Evolutionary conservation across 2,797 vertebrate genomes (phyloP).

Genomic region (Acrocephalus scirpaceus): DNA sequence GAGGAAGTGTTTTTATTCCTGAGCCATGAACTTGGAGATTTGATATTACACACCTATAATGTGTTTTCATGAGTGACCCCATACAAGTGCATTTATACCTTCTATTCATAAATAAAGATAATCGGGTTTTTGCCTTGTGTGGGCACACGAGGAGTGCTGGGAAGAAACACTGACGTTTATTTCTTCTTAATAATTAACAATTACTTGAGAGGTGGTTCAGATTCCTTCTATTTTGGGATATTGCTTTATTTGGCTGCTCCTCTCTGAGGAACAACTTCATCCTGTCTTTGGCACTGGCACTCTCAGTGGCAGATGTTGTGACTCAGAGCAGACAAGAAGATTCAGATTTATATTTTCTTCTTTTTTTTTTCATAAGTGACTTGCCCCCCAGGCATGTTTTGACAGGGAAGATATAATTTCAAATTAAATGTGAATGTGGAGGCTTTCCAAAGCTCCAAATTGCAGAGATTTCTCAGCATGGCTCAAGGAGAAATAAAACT

Average conservation of each 20-base stretch:
- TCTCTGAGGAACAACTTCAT: background rate
- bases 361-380: background rate
- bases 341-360: background rate
- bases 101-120: background rate
- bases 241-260: background rate
- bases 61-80: background rate
- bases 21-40: background rate
- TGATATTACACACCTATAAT: background rate
- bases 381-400: conserved; percentile 44
- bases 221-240: background rate
- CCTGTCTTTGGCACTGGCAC: background rate
- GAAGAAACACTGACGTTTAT: background rate
- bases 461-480: conserved; percentile 29
- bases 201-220: background rate
- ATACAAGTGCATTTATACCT: background rate
- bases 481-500: background rate
- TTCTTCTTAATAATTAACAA: background rate
- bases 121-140: background rate
- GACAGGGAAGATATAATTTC: conserved; percentile 45
- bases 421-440: conserved; percentile 41
- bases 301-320: conserved; percentile 1
- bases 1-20: background rate
- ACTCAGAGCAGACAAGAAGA: conserved; percentile 29
- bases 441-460: conserved; percentile 32
- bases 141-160: background rate